These are phyloP conservation scores for Drosophila histrio DNA, from an alignment of 2,888 invertebrate genomes.

Conservation along the genomic window DNA sequence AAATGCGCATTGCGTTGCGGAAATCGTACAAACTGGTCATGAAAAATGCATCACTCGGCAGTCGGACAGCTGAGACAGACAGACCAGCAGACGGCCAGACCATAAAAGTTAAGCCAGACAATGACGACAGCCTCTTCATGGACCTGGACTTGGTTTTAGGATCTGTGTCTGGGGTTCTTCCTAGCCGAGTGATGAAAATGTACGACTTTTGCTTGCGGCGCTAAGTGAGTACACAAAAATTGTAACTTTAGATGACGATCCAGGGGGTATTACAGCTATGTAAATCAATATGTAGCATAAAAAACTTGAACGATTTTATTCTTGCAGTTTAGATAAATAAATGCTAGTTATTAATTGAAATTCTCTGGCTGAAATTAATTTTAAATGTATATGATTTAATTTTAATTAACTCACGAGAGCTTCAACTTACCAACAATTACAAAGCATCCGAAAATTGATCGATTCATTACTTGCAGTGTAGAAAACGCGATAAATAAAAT, in stretches of 20 bases:
- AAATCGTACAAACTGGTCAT: slow-evolving; percentile 79
- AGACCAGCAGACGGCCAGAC: slow-evolving; percentile 22
- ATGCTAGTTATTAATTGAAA: too few species aligned
- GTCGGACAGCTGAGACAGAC: slow-evolving; percentile 23
- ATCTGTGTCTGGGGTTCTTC: slow-evolving; percentile 37
- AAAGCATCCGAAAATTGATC: too few species aligned
- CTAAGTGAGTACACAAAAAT: slow-evolving; percentile 61
- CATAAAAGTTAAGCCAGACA: slow-evolving; percentile 56
- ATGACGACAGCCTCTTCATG: slow-evolving; percentile 51
- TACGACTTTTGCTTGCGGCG: slow-evolving; percentile 72
- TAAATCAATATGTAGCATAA: neutral
- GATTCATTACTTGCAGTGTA: too few species aligned
- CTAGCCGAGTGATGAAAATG: slow-evolving; percentile 71
- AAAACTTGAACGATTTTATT: neutral
- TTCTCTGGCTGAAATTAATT: too few species aligned
- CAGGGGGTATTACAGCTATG: slow-evolving; percentile 6
- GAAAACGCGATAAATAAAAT: too few species aligned
- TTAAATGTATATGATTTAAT: too few species aligned
- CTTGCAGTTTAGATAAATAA: too few species aligned
- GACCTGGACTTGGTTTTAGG: slow-evolving; percentile 20
- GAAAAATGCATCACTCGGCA: slow-evolving; percentile 72
- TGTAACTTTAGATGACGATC: slow-evolving; percentile 26
- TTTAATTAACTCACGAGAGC: too few species aligned
- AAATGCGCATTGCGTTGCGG: slow-evolving; percentile 74
- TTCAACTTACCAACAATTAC: too few species aligned